These are phyloP conservation scores for Troglohyphantes excavatus DNA, from an alignment of 2,888 invertebrate genomes.

Conservation along the genomic window DNA sequence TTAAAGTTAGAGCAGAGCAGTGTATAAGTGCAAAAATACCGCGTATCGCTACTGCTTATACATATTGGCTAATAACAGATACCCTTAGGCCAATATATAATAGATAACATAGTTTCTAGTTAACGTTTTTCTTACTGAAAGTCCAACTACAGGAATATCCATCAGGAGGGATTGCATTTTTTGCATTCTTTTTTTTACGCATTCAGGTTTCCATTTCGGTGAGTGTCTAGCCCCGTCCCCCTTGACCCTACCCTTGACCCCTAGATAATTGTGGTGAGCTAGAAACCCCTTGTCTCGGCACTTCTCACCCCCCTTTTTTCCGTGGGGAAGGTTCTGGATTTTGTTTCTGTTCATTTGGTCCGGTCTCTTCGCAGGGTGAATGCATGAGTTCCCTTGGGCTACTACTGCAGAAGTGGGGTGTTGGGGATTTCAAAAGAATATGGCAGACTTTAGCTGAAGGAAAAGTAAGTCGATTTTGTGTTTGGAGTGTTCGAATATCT, in stretches of 20 bases:
- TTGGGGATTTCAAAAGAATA: neutral
- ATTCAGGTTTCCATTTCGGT: constrained; percentile 21
- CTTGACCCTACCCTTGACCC: constrained; percentile 37
- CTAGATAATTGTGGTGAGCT: constrained; percentile 24
- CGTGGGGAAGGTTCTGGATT: neutral
- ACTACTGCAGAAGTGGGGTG: neutral
- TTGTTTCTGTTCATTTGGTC: neutral
- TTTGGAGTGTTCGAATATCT: too few relatives aligned
- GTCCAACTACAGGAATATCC: too few relatives aligned
- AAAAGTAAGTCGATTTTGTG: neutral
- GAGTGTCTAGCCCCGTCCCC: neutral
- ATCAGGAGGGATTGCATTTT: too few relatives aligned
- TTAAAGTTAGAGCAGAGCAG: too few relatives aligned
- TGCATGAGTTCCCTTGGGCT: neutral
- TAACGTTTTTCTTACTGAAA: too few relatives aligned
- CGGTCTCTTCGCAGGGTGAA: neutral
- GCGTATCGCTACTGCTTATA: too few relatives aligned
- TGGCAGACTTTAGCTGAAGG: neutral
- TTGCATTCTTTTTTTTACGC: too few relatives aligned
- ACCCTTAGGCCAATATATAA: too few relatives aligned
- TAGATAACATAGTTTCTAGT: too few relatives aligned
- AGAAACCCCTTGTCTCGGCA: neutral
- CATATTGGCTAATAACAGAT: too few relatives aligned
- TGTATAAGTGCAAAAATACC: too few relatives aligned
- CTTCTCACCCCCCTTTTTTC: neutral